A percentile compares a stretch with the other conserved stretches of the same genome.
Evolutionary conservation across 2,113 vertebrate species (phyloP).

Genomic region (Nothobranchius kuhntae): DNA sequence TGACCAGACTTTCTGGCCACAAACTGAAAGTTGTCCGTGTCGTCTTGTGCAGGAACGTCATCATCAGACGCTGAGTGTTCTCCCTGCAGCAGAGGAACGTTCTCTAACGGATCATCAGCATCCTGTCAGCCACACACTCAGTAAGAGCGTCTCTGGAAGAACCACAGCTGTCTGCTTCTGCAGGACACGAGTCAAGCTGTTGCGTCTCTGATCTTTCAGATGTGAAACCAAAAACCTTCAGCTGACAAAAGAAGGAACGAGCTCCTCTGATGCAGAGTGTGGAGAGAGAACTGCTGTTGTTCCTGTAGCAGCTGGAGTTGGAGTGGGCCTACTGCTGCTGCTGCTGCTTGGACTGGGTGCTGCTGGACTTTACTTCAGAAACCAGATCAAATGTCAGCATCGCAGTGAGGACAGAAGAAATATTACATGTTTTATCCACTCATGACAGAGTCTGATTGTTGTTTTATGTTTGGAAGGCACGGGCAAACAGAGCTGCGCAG

Average conservation of each 20-base stretch:
- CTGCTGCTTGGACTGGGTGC: no score
- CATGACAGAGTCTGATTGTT: no score
- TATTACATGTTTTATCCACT: no score
- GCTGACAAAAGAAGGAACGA: constrained; percentile 11
- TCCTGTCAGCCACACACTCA: constrained; percentile 37
- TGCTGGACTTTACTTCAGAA: no score
- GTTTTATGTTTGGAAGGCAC: no score
- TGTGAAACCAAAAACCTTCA: constrained; percentile 5
- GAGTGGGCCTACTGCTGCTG: no score
- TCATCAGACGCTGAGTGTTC: constrained; percentile 27
- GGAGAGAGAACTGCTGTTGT: background rate
- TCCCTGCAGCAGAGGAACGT: constrained; percentile 29
- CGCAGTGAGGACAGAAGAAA: no score
- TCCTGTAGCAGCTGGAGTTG: no score
- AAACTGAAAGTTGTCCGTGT: no score
- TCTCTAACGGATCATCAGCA: constrained; percentile 36
- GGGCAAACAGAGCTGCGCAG: no score
- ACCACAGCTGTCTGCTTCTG: background rate
- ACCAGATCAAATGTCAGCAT: no score
- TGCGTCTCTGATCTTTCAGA: constrained; percentile 15
- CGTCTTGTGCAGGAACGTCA: constrained; percentile 18
- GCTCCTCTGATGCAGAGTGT: constrained; percentile 30
- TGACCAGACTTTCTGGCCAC: no score
- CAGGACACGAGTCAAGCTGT: background rate
- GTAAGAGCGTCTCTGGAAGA: constrained; percentile 24